Conservation (phyloP, 2,113 vertebrate species). For the Tinamus guttatus region DNA sequence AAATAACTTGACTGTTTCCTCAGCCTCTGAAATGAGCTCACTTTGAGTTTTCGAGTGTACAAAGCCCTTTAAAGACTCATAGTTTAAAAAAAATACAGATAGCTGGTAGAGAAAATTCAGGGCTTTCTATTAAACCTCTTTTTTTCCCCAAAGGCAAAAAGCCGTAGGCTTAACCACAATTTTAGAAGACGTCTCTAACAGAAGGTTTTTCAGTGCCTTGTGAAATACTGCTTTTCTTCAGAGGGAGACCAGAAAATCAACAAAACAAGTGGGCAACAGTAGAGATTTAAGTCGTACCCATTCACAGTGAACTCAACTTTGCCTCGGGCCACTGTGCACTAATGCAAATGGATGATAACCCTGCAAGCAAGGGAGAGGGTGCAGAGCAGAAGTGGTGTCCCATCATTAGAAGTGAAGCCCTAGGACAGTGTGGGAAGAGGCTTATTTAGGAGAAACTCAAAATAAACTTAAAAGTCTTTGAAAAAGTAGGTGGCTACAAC, state of each 20-base stretch:
- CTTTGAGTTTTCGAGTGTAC: not conserved
- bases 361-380: not conserved
- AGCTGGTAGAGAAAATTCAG: not conserved
- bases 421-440: not conserved
- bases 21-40: not conserved
- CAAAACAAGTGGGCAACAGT: not conserved
- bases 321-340: not conserved
- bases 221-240: not conserved
- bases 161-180: not conserved
- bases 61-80: not conserved
- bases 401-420: not conserved
- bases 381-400: not conserved
- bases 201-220: not conserved
- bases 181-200: not conserved
- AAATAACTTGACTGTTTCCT: not conserved
- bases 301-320: not conserved
- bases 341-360: not conserved
- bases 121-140: not conserved
- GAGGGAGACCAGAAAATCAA: not conserved
- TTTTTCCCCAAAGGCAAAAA: not conserved
- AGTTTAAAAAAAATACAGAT: not conserved
- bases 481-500: not conserved
- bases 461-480: not conserved
- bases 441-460: not conserved
- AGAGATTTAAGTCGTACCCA: not conserved